These are phyloP conservation scores for Varanus komodoensis DNA, from an alignment of 2,113 vertebrate species.

Conservation along the genomic window DNA sequence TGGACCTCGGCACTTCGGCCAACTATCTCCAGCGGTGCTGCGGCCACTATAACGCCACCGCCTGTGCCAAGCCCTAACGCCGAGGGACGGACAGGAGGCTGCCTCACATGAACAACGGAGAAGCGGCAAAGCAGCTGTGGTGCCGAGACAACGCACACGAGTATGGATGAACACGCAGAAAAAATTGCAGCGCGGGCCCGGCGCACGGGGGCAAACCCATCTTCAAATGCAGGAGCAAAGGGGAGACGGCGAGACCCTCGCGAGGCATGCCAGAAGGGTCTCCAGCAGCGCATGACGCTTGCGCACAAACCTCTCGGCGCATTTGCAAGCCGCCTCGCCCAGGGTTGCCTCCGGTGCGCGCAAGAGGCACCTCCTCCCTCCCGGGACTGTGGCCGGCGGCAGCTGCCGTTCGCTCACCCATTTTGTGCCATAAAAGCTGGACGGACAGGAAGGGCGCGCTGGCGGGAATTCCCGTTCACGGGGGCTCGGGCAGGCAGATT, in stretches of 20 bases:
- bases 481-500: too few relatives aligned
- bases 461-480: too few relatives aligned
- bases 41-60: constrained; percentile 63
- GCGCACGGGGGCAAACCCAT: background rate
- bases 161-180: background rate
- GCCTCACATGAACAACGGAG: background rate
- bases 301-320: background rate
- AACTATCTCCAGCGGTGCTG: constrained; percentile 68
- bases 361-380: background rate
- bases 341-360: too few relatives aligned
- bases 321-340: background rate
- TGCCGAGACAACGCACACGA: too few relatives aligned
- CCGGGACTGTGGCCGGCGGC: background rate
- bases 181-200: too few relatives aligned
- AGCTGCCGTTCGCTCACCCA: background rate
- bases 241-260: too few relatives aligned
- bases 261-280: background rate
- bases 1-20: accelerated
- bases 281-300: background rate
- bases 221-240: background rate
- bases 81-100: background rate
- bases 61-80: background rate
- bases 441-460: background rate
- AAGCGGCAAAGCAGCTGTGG: background rate
- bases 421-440: background rate